phyloP scores from a whole-genome alignment of 2,888 invertebrate genomes.

The Pherbina coryleti region DNA sequence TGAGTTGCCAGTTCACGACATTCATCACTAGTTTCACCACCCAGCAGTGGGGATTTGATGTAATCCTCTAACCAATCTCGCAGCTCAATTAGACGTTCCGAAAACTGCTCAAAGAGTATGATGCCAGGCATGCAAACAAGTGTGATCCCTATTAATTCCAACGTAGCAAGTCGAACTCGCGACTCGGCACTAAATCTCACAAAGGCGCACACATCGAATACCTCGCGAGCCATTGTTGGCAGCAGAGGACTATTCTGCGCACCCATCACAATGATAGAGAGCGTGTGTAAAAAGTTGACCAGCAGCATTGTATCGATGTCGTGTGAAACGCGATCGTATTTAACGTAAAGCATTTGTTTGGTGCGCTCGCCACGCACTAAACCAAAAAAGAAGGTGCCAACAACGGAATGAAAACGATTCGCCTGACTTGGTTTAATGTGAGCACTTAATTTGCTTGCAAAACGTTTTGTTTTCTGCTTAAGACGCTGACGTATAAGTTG shows the following conservation, averaged over 20 bases:
- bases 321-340: conserved; percentile 72
- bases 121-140: conserved; percentile 74
- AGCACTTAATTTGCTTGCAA: conserved; percentile 67
- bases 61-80: conserved; percentile 77
- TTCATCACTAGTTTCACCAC: conserved; percentile 76
- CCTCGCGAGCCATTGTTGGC: conserved; percentile 77
- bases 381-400: conserved; percentile 87
- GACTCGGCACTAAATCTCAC: conserved; percentile 78
- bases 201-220: conserved; percentile 77
- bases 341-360: conserved; percentile 71
- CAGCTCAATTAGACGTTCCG: conserved; percentile 75
- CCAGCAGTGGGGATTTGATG: conserved; percentile 72
- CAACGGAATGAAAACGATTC: conserved; percentile 81
- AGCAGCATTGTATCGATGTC: conserved; percentile 78
- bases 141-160: conserved; percentile 78
- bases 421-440: conserved; percentile 48
- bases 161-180: conserved; percentile 75
- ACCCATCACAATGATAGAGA: conserved; percentile 77
- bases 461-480: conserved; percentile 79
- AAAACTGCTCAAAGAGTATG: conserved; percentile 74
- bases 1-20: conserved; percentile 76
- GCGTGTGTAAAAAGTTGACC: conserved; percentile 77
- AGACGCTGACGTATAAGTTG: conserved; percentile 79
- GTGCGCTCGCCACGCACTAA: conserved; percentile 78
- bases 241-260: conserved; percentile 78